A percentile compares a stretch with the other conserved stretches of the same genome.
Conservation (phyloP, 2,797 vertebrate genomes). For the Sorex maritimensis region DNA sequence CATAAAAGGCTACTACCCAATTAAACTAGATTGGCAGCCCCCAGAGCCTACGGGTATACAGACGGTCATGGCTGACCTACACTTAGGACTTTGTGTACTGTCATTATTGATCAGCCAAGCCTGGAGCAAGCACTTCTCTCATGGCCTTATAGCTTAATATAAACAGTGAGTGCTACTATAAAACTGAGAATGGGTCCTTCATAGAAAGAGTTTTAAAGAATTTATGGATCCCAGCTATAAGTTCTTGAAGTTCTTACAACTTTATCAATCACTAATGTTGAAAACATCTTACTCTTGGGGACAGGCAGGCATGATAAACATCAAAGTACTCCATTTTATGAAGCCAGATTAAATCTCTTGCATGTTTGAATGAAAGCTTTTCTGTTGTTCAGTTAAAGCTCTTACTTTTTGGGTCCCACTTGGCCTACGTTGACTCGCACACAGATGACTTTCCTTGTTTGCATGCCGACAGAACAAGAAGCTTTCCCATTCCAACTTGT, state of each 20-base stretch:
- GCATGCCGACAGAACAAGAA: slow-evolving; percentile 95
- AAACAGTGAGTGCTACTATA: slow-evolving; percentile 68
- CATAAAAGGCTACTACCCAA: slow-evolving; percentile 36
- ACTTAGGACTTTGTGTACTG: background rate
- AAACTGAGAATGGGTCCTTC: slow-evolving; percentile 60
- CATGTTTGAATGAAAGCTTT: background rate
- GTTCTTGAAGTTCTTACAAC: background rate
- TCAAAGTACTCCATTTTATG: background rate
- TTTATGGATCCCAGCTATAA: slow-evolving; percentile 67
- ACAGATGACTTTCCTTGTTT: slow-evolving; percentile 99
- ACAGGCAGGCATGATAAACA: slow-evolving; percentile 57
- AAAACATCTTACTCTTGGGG: slow-evolving; percentile 59
- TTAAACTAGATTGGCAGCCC: slow-evolving; percentile 60
- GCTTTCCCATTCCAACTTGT: slow-evolving; percentile 89
- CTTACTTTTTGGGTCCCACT: slow-evolving; percentile 99
- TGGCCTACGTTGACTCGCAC: slow-evolving; percentile 99
- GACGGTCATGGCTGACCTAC: slow-evolving; percentile 40
- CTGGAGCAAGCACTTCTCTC: slow-evolving; percentile 58
- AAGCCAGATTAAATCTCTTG: background rate
- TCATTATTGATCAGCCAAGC: slow-evolving; percentile 67
- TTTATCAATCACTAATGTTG: slow-evolving; percentile 51
- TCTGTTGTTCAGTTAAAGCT: background rate
- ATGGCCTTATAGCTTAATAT: slow-evolving; percentile 64
- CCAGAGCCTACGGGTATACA: background rate
- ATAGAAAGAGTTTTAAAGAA: slow-evolving; percentile 53